Conservation (phyloP, 2,888 invertebrate species). For the Crematogaster levior region DNA sequence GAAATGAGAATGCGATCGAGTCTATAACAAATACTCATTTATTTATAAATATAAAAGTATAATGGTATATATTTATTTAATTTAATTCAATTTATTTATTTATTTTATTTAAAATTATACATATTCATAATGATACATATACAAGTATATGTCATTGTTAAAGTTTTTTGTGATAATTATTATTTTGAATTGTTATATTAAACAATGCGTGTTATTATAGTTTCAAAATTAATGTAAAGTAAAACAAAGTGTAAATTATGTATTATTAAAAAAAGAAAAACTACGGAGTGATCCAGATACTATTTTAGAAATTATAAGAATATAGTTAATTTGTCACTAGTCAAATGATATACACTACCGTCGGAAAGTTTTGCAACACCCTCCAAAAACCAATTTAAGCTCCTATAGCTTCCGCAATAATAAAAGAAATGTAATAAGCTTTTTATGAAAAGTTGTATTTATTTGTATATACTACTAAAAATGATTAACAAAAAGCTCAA, state of each 20-base stretch:
- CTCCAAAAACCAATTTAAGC: no score
- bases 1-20: neutral
- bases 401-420: no score
- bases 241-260: neutral
- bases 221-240: neutral
- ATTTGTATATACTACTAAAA: no score
- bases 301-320: neutral
- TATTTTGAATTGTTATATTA: neutral
- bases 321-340: neutral
- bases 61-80: neutral
- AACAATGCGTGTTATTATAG: neutral
- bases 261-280: neutral
- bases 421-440: no score
- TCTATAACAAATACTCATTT: conserved; percentile 13
- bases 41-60: conserved; percentile 10
- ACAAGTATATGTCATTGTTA: neutral
- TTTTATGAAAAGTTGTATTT: no score
- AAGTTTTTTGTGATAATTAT: neutral
- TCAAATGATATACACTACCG: no score
- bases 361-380: no score
- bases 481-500: no score
- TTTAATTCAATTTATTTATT: neutral
- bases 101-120: neutral
- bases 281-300: neutral
- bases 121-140: neutral